Base-by-base conservation (phyloP, 2,113 vertebrate genomes). In the Brevimyrus niger region DNA sequence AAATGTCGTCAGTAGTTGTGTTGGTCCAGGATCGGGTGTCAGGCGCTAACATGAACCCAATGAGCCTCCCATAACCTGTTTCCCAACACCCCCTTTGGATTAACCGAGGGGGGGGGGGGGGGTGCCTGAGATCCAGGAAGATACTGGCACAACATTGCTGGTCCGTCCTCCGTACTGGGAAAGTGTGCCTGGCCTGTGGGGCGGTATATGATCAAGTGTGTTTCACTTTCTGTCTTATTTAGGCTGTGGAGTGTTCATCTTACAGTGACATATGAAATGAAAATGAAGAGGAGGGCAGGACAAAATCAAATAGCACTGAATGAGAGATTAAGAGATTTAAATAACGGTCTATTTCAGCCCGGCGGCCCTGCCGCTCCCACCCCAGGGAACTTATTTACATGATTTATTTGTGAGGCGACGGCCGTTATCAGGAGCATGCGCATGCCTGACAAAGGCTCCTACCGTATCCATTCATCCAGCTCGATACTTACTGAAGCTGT, bases 241-340 rank as follows among this genome's bases (percentile, higher is more conserved):
- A 7, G 73, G 13, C 73, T 10, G 10, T 80, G 4, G 31, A 5
- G 31, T 76, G 38, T 76, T 31, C 69, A 38, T 38, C 27, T 38
- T 38, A 76, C 69, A 76, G 31, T 76, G 69, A 76, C 69, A 76
- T 38, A 76, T 35, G 69, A 76, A 76, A 76, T 38, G 69, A 31
- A 76, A 76, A 76, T 76, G 15, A 76, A 76, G 69, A 35, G 69
- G 69, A 38, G 69, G 69, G 15, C 11, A 15, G 23, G 10, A n/a
- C 4, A 38, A 76, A 76, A 76, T 76, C 69, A 76, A 76, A 76
- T 38, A 38, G 11, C 15, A 17, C 27, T 38, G 69, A 76, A 76
- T 76, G 69, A 42, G 73, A 80, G 73, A 80, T 80, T 80, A 80
- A 80, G 35, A 11, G 73, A 42, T 80, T 80, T 80, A 80, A 80